Conservation (phyloP, 2,888 invertebrate genomes). For the Agrotis exclamationis region DNA sequence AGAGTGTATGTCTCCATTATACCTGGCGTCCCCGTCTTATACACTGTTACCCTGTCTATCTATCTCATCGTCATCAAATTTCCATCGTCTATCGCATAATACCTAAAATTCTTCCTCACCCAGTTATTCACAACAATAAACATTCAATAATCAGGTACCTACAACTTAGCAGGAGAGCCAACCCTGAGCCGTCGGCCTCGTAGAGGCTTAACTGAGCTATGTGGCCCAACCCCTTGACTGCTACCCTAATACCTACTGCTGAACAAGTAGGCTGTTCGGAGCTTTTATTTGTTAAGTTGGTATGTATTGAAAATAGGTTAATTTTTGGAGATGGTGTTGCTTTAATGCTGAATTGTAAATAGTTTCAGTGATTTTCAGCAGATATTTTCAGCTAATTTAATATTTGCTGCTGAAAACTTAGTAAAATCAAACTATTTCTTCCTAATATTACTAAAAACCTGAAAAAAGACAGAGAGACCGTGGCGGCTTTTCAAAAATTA, state of each 20-base stretch:
- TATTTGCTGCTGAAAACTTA: not conserved
- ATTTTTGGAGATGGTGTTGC: not conserved
- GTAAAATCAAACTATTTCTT: too few species aligned
- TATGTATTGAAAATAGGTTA: not conserved
- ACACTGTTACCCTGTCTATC: too few species aligned
- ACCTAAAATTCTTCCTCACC: not conserved
- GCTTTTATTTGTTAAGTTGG: not conserved
- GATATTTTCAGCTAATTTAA: too few species aligned
- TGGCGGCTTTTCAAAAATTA: too few species aligned
- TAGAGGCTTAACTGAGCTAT: slow-evolving; percentile 53
- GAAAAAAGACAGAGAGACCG: too few species aligned
- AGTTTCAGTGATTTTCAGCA: not conserved
- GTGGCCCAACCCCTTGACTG: slow-evolving; percentile 45
- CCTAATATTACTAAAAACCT: too few species aligned
- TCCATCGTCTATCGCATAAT: too few species aligned
- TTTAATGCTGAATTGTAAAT: not conserved
- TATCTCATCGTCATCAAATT: too few species aligned
- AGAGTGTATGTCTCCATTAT: too few species aligned
- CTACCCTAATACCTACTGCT: slow-evolving; percentile 17
- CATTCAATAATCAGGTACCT: slow-evolving; percentile 48
- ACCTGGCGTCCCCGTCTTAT: too few species aligned
- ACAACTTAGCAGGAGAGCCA: slow-evolving; percentile 34
- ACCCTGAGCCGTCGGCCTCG: slow-evolving; percentile 64
- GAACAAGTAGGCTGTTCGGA: not conserved
- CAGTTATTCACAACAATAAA: slow-evolving; percentile 22